These are phyloP conservation scores for Agrochola lychnidis DNA, from an alignment of 2,888 invertebrate species.

Conservation along the genomic window DNA sequence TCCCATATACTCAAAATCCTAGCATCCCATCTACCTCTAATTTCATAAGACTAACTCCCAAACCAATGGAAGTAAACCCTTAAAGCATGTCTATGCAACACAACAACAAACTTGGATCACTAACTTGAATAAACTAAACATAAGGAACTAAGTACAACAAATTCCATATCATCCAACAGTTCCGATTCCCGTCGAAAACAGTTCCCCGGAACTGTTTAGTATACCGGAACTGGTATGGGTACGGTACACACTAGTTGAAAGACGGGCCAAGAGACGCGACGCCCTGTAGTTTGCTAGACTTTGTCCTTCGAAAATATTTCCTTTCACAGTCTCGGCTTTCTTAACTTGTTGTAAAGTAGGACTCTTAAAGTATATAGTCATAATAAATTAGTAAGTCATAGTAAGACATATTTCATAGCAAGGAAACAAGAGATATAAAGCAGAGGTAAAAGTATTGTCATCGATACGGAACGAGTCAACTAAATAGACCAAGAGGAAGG, in stretches of 20 bases:
- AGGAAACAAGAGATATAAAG: neutral
- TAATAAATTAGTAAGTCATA: no score
- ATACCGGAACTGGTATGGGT: neutral
- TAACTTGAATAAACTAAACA: conserved; percentile 6
- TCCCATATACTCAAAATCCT: neutral
- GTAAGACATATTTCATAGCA: neutral
- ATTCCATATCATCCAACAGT: conserved; percentile 18
- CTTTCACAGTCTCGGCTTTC: neutral
- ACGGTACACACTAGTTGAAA: neutral
- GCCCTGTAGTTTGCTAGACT: neutral
- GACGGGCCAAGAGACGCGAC: neutral
- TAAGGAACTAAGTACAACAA: neutral
- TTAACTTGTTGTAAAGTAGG: neutral
- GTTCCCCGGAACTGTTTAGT: conserved; percentile 2
- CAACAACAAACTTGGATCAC: neutral
- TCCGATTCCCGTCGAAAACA: conserved; percentile 8
- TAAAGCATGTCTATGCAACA: neutral
- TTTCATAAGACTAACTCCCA: neutral
- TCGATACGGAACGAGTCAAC: neutral
- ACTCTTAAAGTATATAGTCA: neutral
- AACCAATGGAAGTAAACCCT: neutral
- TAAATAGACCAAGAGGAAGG: no score
- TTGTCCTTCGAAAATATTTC: neutral
- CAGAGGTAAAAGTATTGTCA: neutral
- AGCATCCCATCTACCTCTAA: neutral